phyloP scores from a whole-genome alignment of 2,888 invertebrate genomes.

The Drosophila tanythrix region DNA sequence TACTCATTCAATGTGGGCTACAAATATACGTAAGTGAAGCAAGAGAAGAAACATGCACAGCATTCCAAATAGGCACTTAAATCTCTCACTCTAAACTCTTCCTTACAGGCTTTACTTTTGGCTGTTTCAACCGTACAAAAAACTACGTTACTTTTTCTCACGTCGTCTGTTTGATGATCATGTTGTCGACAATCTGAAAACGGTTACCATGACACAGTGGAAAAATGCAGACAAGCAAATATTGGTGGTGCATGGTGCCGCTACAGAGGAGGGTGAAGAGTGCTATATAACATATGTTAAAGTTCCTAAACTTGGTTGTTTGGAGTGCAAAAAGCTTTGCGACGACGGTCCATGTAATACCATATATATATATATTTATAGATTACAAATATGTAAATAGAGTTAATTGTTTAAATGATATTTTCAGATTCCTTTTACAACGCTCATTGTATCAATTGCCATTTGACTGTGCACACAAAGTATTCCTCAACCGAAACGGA shows the following conservation, averaged over 20 bases:
- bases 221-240: conserved; percentile 86
- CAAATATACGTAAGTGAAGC: conserved; percentile 87
- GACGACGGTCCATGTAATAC: conserved; percentile 82
- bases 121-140: conserved; percentile 84
- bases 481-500: conserved; percentile 95
- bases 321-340: conserved; percentile 86
- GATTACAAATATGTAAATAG: neutral
- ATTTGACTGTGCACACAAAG: conserved; percentile 95
- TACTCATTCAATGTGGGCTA: conserved; percentile 87
- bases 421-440: conserved; percentile 87
- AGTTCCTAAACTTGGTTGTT: conserved; percentile 88
- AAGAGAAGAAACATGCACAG: neutral
- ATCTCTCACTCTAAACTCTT: neutral
- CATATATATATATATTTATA: conserved; percentile 10
- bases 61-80: neutral
- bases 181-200: conserved; percentile 87
- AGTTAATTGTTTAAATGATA: neutral
- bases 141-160: conserved; percentile 85
- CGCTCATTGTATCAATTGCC: conserved; percentile 93
- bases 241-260: conserved; percentile 87
- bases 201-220: conserved; percentile 88
- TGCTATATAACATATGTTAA: conserved; percentile 85
- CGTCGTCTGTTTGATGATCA: conserved; percentile 88
- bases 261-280: conserved; percentile 84
- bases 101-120: conserved; percentile 83